These are phyloP conservation scores for Epirrhoe tristata DNA, from an alignment of 2,888 invertebrate genomes.

Conservation along the genomic window DNA sequence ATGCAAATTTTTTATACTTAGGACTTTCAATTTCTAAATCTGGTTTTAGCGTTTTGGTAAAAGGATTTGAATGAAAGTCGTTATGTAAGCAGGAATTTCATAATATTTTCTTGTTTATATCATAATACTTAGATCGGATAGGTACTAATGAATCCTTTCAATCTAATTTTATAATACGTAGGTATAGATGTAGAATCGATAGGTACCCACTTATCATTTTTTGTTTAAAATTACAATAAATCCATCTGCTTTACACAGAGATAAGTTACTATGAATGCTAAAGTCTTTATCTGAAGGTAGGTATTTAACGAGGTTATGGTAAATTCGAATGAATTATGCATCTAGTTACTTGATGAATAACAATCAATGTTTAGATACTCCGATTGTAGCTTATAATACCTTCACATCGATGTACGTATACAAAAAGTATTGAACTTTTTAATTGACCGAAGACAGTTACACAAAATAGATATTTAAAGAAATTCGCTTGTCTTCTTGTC, in stretches of 20 bases:
- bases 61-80: conserved; percentile 9
- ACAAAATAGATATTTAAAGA: too few species aligned
- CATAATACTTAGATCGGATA: too few species aligned
- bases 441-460: not conserved
- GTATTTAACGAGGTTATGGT: conserved; percentile 3
- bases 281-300: not conserved
- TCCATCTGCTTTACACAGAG: too few species aligned
- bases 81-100: not conserved
- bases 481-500: too few species aligned
- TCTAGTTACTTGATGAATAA: conserved; percentile 4
- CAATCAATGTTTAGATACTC: not conserved
- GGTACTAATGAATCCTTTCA: not conserved
- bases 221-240: not conserved
- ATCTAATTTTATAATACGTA: too few species aligned
- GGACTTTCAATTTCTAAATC: conserved; percentile 26
- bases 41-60: conserved; percentile 1
- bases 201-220: too few species aligned
- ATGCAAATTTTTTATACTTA: conserved; percentile 28
- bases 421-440: not conserved
- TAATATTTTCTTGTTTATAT: not conserved
- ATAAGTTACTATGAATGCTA: too few species aligned
- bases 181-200: too few species aligned
- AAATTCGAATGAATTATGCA: conserved; percentile 2
- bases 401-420: not conserved
- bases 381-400: too few species aligned